These are phyloP conservation scores for Macrosiphum euphorbiae DNA, from an alignment of 2,888 invertebrate species.

Conservation along the genomic window DNA sequence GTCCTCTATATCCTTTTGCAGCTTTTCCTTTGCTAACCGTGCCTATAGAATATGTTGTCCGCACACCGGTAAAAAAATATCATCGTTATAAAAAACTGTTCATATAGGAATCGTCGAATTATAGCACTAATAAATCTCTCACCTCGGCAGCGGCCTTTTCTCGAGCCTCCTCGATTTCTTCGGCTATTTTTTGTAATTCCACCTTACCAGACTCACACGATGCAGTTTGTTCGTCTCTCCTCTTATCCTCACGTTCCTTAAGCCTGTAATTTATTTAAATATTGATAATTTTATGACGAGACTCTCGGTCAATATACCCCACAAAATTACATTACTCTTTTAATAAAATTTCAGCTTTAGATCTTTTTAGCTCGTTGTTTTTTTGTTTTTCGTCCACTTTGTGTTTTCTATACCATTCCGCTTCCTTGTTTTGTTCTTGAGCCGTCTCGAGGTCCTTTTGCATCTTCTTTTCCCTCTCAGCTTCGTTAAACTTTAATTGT, in stretches of 20 bases:
- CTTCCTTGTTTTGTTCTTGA: background rate
- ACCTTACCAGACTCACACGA: background rate
- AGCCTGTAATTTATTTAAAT: conserved; percentile 10
- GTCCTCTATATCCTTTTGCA: conserved; percentile 24
- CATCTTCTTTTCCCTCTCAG: background rate
- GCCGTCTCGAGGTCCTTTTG: background rate
- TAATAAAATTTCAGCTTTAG: conserved; percentile 11
- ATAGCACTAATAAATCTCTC: background rate
- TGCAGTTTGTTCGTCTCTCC: background rate
- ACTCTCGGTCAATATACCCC: background rate
- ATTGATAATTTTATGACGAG: background rate
- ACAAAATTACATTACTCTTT: conserved; percentile 30
- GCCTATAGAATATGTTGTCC: background rate
- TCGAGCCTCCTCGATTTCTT: conserved; percentile 19
- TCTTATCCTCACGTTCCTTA: conserved; percentile 13
- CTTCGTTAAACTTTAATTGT: conserved; percentile 33
- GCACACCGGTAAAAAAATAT: background rate
- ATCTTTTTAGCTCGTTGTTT: conserved; percentile 2
- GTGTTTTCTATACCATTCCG: background rate
- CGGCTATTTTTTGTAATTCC: conserved; percentile 19
- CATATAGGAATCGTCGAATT: background rate
- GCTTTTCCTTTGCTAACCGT: conserved; percentile 15
- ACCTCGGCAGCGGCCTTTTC: background rate
- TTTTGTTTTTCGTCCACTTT: background rate
- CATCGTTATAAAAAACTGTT: background rate